phyloP scores from a whole-genome alignment of 2,113 vertebrate genomes.

The Pterocles orientalis region DNA sequence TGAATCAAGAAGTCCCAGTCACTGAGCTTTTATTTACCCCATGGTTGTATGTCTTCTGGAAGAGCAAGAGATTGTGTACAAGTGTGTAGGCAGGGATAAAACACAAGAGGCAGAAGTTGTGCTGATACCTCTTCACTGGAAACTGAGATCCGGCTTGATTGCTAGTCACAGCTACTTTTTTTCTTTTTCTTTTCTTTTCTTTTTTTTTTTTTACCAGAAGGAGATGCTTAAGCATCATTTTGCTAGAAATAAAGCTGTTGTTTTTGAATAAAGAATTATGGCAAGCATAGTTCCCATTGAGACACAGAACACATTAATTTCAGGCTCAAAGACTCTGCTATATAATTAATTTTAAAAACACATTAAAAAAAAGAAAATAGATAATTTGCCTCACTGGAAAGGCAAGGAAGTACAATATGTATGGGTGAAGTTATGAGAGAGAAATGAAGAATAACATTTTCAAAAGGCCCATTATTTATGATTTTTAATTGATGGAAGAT shows the following conservation, averaged over 20 bases:
- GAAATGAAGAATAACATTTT: not conserved
- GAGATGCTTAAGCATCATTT: not conserved
- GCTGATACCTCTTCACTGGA: not conserved
- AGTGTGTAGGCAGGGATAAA: not conserved
- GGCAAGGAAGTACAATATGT: not conserved
- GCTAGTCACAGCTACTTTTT: not conserved
- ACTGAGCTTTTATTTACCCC: not conserved
- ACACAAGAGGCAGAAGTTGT: fast-evolving
- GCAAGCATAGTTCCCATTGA: not conserved
- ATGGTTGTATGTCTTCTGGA: not conserved
- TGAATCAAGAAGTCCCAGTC: not conserved
- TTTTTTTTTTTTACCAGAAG: not conserved
- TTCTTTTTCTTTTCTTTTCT: not conserved
- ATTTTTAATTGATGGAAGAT: not conserved
- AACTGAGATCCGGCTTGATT: not conserved
- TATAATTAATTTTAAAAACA: not conserved
- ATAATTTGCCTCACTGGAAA: not conserved
- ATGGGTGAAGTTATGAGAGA: not conserved
- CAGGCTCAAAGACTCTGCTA: not conserved
- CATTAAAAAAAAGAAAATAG: not conserved
- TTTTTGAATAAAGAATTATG: not conserved
- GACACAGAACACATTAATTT: not conserved
- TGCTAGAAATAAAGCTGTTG: not conserved
- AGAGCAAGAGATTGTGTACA: not conserved
- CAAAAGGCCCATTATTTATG: not conserved